phyloP scores from a whole-genome alignment of 2,888 invertebrate species.

The Nysson spinosus region DNA sequence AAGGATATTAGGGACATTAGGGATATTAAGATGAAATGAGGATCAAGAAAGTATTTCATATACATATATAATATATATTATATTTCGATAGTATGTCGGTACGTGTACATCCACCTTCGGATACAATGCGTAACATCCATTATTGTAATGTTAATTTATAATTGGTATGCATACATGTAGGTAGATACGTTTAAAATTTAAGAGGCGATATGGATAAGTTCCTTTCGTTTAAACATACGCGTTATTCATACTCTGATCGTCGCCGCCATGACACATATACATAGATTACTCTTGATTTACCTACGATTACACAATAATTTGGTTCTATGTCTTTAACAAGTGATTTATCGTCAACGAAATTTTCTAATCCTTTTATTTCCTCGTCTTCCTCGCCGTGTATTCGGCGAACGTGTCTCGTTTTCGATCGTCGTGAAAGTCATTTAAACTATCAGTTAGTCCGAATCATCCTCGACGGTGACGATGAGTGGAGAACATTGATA shows the following conservation, averaged over 20 bases:
- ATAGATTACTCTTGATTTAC: constrained; percentile 6
- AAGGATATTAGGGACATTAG: not conserved
- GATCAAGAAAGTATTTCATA: constrained; percentile 11
- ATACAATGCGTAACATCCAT: constrained; percentile 63
- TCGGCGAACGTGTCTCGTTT: too few species aligned
- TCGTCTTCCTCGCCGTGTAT: too few species aligned
- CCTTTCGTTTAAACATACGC: constrained; percentile 2
- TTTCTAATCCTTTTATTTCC: too few species aligned
- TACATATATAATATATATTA: constrained; percentile 57
- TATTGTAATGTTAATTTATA: constrained; percentile 53
- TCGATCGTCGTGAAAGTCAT: not conserved
- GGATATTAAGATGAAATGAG: not conserved
- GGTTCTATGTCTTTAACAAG: too few species aligned
- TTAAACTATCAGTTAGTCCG: constrained; percentile 25
- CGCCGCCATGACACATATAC: constrained; percentile 11
- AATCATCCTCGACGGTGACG: constrained; percentile 21
- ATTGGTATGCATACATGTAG: constrained; percentile 51
- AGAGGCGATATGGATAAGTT: constrained; percentile 30
- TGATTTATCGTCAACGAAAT: too few species aligned
- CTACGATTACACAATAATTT: not conserved
- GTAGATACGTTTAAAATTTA: constrained; percentile 40
- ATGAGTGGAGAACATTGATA: constrained; percentile 47
- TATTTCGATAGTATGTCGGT: constrained; percentile 66
- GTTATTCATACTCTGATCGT: not conserved
- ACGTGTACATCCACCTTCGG: constrained; percentile 69